Percentiles rank a stretch among this genome's conserved stretches.
Conservation (phyloP, 2,797 vertebrate species). For the Hozukius guyotensis region DNA sequence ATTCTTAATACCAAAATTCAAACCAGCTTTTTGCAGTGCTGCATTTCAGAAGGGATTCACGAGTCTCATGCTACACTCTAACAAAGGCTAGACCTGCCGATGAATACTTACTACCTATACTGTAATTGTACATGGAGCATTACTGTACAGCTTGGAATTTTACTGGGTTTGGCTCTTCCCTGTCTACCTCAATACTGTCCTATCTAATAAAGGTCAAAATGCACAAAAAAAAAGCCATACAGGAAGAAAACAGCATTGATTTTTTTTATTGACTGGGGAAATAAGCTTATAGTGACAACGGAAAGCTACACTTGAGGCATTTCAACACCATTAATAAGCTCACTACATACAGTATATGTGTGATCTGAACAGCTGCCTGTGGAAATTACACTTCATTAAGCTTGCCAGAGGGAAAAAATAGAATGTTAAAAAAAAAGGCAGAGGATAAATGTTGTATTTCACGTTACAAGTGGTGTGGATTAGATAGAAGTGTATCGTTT, state of each 20-base stretch:
- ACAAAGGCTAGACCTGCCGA: background rate
- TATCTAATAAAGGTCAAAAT: background rate
- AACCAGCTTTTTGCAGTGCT: background rate
- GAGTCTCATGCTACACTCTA: background rate
- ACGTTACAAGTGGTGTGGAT: background rate
- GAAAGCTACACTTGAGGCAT: background rate
- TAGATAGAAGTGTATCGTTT: background rate
- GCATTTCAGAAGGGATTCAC: slow-evolving; percentile 26
- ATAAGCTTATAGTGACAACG: background rate
- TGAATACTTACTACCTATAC: background rate
- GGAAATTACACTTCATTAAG: background rate
- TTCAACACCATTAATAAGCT: background rate
- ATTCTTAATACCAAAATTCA: slow-evolving; percentile 4
- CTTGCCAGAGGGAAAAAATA: background rate
- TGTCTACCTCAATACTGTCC: background rate
- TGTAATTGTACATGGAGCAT: background rate
- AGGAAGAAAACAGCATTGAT: background rate
- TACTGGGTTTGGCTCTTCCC: background rate
- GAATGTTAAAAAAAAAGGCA: background rate
- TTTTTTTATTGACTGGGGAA: background rate
- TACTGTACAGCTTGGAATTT: background rate
- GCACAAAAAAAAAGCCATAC: too few relatives aligned
- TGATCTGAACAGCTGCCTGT: background rate
- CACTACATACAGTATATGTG: background rate
- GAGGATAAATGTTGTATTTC: background rate